These are phyloP conservation scores for Macrophya alboannulata DNA, from an alignment of 2,888 invertebrate species.

Conservation along the genomic window DNA sequence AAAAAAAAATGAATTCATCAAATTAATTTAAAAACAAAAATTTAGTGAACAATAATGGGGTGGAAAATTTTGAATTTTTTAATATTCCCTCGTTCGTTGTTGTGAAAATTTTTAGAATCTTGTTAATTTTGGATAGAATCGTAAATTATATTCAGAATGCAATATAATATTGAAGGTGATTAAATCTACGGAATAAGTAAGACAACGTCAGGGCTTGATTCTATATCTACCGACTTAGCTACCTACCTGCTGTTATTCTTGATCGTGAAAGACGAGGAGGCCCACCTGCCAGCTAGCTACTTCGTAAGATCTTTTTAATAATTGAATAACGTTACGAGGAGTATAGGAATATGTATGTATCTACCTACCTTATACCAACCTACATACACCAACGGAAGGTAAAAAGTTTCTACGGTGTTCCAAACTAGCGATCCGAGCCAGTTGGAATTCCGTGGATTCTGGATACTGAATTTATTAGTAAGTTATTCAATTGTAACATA, in stretches of 20 bases:
- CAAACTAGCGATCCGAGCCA: conserved; percentile 12
- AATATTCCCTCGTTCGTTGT: background rate
- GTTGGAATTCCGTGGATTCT: conserved; percentile 20
- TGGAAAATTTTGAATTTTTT: background rate
- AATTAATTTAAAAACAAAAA: no score
- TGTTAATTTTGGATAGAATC: background rate
- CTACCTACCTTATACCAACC: background rate
- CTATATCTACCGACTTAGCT: background rate
- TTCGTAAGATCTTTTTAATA: conserved; percentile 28
- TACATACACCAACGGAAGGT: background rate
- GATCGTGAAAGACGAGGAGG: conserved; percentile 12
- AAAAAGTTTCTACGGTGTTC: conserved; percentile 15
- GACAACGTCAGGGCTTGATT: background rate
- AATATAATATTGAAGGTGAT: background rate
- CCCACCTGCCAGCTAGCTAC: conserved; percentile 30
- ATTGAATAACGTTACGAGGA: conserved; percentile 14
- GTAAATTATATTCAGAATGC: background rate
- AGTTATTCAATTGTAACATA: conserved; percentile 25
- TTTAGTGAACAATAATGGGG: no score
- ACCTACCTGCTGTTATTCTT: conserved; percentile 19
- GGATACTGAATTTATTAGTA: conserved; percentile 25
- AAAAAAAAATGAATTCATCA: no score
- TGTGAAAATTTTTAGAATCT: background rate
- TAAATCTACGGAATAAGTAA: conserved; percentile 24
- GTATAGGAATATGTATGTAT: background rate